Base-by-base conservation (phyloP, 2,888 invertebrate genomes). In the Selenia dentaria region DNA sequence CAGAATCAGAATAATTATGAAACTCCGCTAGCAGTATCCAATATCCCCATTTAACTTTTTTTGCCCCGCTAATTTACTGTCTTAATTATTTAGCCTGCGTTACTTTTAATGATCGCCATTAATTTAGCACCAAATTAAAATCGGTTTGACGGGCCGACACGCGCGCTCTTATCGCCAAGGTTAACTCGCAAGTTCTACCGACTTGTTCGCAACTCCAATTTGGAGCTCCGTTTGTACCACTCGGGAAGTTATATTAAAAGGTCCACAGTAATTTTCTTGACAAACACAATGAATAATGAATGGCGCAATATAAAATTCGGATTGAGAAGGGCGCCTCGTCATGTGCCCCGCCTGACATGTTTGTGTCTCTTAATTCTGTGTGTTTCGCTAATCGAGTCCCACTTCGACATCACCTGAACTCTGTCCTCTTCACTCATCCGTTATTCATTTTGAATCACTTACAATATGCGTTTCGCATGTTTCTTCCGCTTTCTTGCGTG, bases 201-300 rank as follows among this genome's bases (percentile, higher is more conserved):
- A 83, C 79, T 84, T 79, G 72, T 78, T 81, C 77, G 57, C 73
- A 83, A 84, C 82, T 83, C 83, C 81, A 84, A 83, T 82, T 86
- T 83, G 79, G 75, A 80, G 74, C 77, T 73, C 70, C 79, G 74
- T 76, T 79, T 78, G 79, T 79, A 72, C 68, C 72, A 77, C 74
- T 79, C 71, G 70, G 70, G 75, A 84, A 85, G 80, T 91, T 90
- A 91, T 91, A 89, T 91, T 90, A 91, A 91, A 90, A 90, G 85
- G 86, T 80, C 83, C 83, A 87, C 81, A 83, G 86, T 86, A 84
- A 87, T 87, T 85, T 87, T 83, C 86, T 86, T 82, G 75, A 83
- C 86, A 88, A 87, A 88, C 83, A 83, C 78, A 79, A 85, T 83
- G 84, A 84, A 85, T 86, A 86, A 87, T 82, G 79, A 85, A 85